Evolutionary conservation across 2,888 invertebrate genomes (phyloP).

Genomic region (Caenorhabditis panamensis): DNA sequence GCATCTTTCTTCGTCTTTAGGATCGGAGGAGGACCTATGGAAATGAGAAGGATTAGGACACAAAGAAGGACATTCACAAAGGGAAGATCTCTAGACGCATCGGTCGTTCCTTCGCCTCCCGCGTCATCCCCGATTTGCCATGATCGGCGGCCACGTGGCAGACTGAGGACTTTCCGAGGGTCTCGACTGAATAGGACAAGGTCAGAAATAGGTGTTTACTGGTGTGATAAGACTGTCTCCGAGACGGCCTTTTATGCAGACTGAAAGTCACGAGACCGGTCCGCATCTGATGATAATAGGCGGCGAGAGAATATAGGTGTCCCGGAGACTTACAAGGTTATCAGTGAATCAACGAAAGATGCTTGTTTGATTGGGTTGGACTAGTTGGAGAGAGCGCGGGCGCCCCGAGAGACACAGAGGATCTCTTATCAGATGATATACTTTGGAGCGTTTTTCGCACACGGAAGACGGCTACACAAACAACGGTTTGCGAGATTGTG

Average conservation of each 20-base stretch:
- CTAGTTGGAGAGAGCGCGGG: conserved; percentile 23
- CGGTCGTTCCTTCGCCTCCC: conserved; percentile 37
- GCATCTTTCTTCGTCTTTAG: conserved; percentile 36
- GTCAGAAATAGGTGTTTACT: conserved; percentile 44
- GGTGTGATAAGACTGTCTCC: conserved; percentile 27
- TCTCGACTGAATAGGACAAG: conserved; percentile 43
- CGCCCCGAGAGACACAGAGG: conserved; percentile 19
- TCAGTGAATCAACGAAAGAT: conserved; percentile 41
- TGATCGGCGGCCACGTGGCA: conserved; percentile 55
- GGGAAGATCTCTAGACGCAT: conserved; percentile 19
- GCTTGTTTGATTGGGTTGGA: conserved; percentile 38
- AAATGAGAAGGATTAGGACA: conserved; percentile 36
- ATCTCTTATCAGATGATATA: conserved; percentile 32
- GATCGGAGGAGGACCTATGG: conserved; percentile 36
- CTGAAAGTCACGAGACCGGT: conserved; percentile 53
- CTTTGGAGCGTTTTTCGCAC: conserved; percentile 23
- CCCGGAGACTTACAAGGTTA: conserved; percentile 42
- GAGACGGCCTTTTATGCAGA: conserved; percentile 44
- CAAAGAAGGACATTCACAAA: conserved; percentile 25
- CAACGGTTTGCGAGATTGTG: too few species aligned
- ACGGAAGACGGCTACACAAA: conserved; percentile 20
- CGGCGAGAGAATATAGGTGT: conserved; percentile 31
- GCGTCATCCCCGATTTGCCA: conserved; percentile 52
- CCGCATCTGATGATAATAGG: conserved; percentile 42
- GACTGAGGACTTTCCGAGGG: conserved; percentile 37